These are phyloP conservation scores for Oreochromis aureus DNA, from an alignment of 2,113 vertebrate species.

Conservation along the genomic window DNA sequence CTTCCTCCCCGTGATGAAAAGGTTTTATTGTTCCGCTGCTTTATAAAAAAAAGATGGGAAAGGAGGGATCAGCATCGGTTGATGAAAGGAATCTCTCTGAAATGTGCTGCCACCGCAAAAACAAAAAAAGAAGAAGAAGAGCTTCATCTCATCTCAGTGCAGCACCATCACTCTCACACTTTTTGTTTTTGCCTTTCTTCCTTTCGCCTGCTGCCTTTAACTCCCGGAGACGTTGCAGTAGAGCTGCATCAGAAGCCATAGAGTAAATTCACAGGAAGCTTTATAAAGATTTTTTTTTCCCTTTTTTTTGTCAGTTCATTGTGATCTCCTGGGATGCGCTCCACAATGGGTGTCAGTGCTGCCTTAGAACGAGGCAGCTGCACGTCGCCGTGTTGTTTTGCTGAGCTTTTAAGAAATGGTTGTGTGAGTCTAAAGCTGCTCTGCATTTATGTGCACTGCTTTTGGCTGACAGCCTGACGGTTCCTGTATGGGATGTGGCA, in stretches of 20 bases:
- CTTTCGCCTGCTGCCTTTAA: neutral
- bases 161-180: constrained; percentile 4
- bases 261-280: constrained; percentile 13
- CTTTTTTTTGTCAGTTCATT: neutral
- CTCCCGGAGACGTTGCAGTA: neutral
- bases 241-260: neutral
- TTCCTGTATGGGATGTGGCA: constrained; percentile 21
- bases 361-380: constrained; percentile 25
- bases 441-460: neutral
- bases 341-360: constrained; percentile 25
- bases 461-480: constrained; percentile 25
- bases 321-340: constrained; percentile 31
- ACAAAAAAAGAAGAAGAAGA: constrained; percentile 24
- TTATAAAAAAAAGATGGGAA: neutral
- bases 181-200: constrained; percentile 3
- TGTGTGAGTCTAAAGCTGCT: constrained; percentile 19
- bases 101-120: constrained; percentile 11
- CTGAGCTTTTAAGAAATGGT: constrained; percentile 51
- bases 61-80: constrained; percentile 27
- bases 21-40: constrained; percentile 41
- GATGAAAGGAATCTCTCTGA: constrained; percentile 46
- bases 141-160: constrained; percentile 30
- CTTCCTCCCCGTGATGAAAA: constrained; percentile 40
- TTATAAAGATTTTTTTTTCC: neutral
- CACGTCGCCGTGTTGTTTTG: constrained; percentile 22